These are phyloP conservation scores for Chionodraco myersi DNA, from an alignment of 2,113 vertebrate genomes.

Conservation along the genomic window DNA sequence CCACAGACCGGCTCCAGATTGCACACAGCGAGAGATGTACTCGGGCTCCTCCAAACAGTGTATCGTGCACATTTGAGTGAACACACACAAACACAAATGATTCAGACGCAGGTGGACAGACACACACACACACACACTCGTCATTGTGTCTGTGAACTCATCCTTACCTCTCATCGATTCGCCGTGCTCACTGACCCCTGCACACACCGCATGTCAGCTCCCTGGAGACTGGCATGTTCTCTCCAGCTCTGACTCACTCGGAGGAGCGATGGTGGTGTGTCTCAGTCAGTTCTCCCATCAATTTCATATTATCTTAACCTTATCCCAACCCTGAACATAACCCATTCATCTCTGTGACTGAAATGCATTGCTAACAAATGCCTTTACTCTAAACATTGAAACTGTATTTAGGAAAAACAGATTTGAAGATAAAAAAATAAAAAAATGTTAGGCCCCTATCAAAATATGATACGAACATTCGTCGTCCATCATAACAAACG, in stretches of 20 bases:
- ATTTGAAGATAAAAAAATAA: background rate
- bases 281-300: background rate
- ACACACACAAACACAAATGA: constrained; percentile 42
- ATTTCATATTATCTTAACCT: background rate
- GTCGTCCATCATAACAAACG: background rate
- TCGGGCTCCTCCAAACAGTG: constrained; percentile 65
- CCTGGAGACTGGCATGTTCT: background rate
- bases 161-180: constrained; percentile 39
- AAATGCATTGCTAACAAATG: background rate
- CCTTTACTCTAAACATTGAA: background rate
- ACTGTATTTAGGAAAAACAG: background rate
- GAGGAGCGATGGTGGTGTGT: background rate
- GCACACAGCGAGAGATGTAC: constrained; percentile 81
- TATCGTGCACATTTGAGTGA: constrained; percentile 57
- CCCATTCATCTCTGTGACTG: too few relatives aligned
- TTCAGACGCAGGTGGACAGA: constrained; percentile 23
- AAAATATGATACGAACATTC: background rate
- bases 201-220: background rate
- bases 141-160: constrained; percentile 34
- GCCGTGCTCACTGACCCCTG: constrained; percentile 33
- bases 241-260: constrained; percentile 4
- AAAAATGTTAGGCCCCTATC: too few relatives aligned
- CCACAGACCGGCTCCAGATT: constrained; percentile 75
- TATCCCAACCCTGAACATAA: background rate
- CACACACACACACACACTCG: constrained; percentile 8